Base-by-base conservation (phyloP, 1,140 invertebrate genomes). In the Nylanderia fulva region DNA sequence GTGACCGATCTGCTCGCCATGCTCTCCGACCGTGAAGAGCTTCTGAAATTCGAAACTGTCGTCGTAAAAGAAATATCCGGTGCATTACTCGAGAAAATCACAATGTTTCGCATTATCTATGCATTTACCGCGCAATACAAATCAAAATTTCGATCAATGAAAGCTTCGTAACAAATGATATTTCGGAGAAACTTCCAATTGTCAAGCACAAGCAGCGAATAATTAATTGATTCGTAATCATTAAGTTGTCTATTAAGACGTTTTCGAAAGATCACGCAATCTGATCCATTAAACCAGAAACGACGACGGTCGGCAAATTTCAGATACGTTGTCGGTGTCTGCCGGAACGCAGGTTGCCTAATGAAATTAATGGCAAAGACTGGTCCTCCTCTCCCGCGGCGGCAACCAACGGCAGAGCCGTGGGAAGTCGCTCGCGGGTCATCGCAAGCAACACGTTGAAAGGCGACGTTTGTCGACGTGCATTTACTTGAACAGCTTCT, bases 361-460 rank as follows among this genome's bases (percentile, higher is more conserved):
- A 89, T 88, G 66, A 88, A 88, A 89, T 89, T 89, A 89, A 79
- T 86, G 83, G 69, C 84, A 76, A 88, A 69, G 85, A 91, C 89
- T 86, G 90, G 82, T 90, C 72, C 66, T 84, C 21, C 21, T 82
- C 63, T 29, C 71, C 36, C 39, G n/a, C n/a, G n/a, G n/a, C n/a
- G 45, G 42, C 72, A 33, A 75, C 45, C n/a, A n/a, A n/a, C n/a
- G n/a, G 69, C 63, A 75, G 84, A 91, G 90, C 89, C 93, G 93
- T 94, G 94, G 93, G 93, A 94, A 94, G 91, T 92, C 90, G 90
- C 91, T 92, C 91, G 86, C 90, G 91, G 92, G 90, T 92, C 93
- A 93, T 69, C 84, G 66, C 63, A 52, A 79, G 48, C 45, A 83
- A 86, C 82, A 48, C 74, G 85, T 74, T 74, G 86, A 85, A 48